Conservation (phyloP, 2,797 vertebrate genomes). For the Sebastiscus albofasciatus region DNA sequence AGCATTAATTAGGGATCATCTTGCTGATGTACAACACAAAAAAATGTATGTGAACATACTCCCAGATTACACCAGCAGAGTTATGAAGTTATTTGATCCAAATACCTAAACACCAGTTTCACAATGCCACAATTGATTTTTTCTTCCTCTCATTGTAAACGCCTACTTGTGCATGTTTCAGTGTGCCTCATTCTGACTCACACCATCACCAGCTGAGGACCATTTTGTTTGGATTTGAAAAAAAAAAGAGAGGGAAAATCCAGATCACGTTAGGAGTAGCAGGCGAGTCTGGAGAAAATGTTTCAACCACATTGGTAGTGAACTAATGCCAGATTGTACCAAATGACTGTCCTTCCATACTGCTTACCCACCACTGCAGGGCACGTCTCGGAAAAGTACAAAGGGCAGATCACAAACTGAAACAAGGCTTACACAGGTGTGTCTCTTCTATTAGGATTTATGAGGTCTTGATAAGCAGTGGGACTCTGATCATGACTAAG, state of each 20-base stretch:
- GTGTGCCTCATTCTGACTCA: slow-evolving; percentile 33
- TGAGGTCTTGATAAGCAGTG: slow-evolving; percentile 49
- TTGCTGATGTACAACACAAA: neutral
- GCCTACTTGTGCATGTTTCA: neutral
- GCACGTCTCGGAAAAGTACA: slow-evolving; percentile 17
- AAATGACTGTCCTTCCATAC: neutral
- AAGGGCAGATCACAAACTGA: slow-evolving; percentile 1
- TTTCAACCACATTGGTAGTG: neutral
- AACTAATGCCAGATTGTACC: neutral
- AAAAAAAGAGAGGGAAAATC: slow-evolving; percentile 6
- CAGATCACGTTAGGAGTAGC: neutral
- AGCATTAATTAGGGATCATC: neutral
- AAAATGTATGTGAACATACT: neutral
- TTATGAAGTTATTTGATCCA: neutral
- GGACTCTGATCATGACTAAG: slow-evolving; percentile 25
- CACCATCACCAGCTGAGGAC: neutral
- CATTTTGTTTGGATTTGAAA: slow-evolving; percentile 25
- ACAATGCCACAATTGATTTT: neutral
- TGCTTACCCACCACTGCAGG: neutral
- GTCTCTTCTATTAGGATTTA: slow-evolving; percentile 23
- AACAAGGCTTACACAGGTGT: slow-evolving; percentile 22
- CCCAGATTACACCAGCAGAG: neutral
- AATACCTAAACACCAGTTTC: neutral
- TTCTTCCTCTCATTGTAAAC: neutral
- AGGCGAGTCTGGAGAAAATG: slow-evolving; percentile 4